These are phyloP conservation scores for Melanostigma gelatinosum DNA, from an alignment of 2,113 vertebrate genomes.

Conservation along the genomic window DNA sequence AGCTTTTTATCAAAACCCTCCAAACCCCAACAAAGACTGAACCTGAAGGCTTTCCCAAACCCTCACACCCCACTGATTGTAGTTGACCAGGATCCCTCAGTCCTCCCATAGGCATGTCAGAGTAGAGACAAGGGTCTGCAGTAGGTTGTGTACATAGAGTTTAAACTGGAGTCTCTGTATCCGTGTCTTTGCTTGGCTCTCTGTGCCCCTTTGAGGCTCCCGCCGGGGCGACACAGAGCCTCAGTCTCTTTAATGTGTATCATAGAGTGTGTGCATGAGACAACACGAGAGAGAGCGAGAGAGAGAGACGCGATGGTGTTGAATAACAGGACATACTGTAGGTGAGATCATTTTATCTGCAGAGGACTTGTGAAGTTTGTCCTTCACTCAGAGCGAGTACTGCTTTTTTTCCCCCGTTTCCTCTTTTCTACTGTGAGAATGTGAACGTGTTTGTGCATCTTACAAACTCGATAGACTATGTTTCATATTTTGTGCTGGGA, in stretches of 20 bases:
- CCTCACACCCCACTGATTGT: constrained; percentile 29
- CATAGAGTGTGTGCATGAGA: constrained; percentile 59
- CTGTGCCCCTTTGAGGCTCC: constrained; percentile 54
- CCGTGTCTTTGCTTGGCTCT: constrained; percentile 70
- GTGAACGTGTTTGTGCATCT: constrained; percentile 64
- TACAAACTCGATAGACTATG: constrained; percentile 58
- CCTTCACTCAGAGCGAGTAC: constrained; percentile 51
- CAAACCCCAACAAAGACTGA: constrained; percentile 32
- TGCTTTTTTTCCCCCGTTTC: constrained; percentile 51
- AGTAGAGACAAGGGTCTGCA: constrained; percentile 51
- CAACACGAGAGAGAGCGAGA: constrained; percentile 8
- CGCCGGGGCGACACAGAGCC: constrained; percentile 29
- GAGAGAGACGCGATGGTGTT: constrained; percentile 32
- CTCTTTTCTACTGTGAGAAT: constrained; percentile 71
- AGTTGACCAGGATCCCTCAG: constrained; percentile 51
- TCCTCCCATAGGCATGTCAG: constrained; percentile 44
- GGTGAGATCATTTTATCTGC: constrained; percentile 47
- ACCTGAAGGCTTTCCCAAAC: constrained; percentile 22
- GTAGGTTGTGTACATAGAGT: constrained; percentile 65
- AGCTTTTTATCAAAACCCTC: constrained; percentile 41
- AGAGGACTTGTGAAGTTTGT: constrained; percentile 57
- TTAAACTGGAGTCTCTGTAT: constrained; percentile 71
- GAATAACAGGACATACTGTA: constrained; percentile 36
- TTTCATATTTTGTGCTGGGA: constrained; percentile 62
- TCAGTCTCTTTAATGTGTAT: constrained; percentile 55